Conservation (phyloP, 2,113 vertebrate species). For the Connochaetes taurinus region DNA sequence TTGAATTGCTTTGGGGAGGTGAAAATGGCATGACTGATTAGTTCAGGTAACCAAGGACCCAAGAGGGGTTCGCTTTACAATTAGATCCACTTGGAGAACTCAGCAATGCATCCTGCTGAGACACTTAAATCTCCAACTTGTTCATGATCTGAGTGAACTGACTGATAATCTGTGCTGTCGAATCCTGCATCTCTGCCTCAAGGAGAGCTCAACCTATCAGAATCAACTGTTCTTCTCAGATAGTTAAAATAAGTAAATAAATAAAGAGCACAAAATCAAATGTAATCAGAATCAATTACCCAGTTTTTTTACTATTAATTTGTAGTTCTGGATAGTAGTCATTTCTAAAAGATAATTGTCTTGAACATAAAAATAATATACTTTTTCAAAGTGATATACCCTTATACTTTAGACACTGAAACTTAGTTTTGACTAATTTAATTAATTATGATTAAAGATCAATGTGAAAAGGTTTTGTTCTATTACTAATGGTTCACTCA, state of each 20-base stretch:
- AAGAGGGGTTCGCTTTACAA: slow-evolving; percentile 14
- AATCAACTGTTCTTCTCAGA: background rate
- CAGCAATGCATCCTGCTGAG: background rate
- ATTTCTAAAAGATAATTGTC: background rate
- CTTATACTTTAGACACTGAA: background rate
- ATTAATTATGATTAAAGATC: background rate
- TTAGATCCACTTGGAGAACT: slow-evolving; percentile 20
- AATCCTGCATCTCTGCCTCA: background rate
- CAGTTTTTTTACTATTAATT: background rate
- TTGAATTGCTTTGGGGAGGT: background rate
- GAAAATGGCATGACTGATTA: slow-evolving; percentile 6
- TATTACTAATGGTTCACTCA: background rate
- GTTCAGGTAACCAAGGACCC: background rate
- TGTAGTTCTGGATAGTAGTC: background rate
- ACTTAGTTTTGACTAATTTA: background rate
- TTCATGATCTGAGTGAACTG: background rate
- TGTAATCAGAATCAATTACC: background rate
- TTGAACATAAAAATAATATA: background rate
- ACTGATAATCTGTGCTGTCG: background rate
- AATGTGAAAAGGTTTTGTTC: background rate
- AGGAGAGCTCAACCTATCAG: background rate
- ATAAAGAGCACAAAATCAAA: background rate
- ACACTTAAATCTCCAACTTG: background rate
- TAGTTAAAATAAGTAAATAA: background rate
- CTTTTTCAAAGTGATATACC: background rate